Evolutionary conservation across 1,140 invertebrate species (phyloP).

Genomic region (Sycophila sp.): DNA sequence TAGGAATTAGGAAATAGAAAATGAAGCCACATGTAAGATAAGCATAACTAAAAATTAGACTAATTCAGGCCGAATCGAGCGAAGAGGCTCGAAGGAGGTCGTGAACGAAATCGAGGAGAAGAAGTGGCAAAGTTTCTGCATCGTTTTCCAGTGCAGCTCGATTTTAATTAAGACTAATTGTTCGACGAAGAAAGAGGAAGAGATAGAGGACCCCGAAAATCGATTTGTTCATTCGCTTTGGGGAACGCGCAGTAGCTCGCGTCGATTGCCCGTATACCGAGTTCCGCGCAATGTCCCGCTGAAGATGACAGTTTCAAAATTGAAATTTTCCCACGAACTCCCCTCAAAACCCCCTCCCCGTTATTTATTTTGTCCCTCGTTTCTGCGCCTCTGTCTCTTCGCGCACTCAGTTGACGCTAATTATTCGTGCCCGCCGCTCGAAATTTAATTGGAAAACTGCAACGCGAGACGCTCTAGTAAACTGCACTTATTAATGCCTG

Average conservation of each 20-base stretch:
- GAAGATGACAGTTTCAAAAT: slow-evolving; percentile 19
- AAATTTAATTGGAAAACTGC: slow-evolving; percentile 23
- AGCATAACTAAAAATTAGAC: not conserved
- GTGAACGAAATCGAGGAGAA: slow-evolving; percentile 9
- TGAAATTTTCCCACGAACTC: not conserved
- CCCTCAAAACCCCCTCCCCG: too few relatives aligned
- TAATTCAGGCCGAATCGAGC: too few relatives aligned
- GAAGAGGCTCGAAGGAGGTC: too few relatives aligned
- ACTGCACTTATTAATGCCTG: too few relatives aligned
- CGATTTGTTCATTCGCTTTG: not conserved
- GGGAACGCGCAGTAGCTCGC: not conserved
- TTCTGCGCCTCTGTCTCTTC: not conserved
- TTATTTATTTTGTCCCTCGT: not conserved
- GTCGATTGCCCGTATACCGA: not conserved
- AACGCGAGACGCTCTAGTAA: not conserved
- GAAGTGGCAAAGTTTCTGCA: slow-evolving; percentile 8
- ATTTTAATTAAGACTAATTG: slow-evolving; percentile 38
- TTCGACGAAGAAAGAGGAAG: not conserved
- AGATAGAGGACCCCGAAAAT: not conserved
- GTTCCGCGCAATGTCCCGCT: not conserved
- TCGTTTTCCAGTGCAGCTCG: slow-evolving; percentile 12
- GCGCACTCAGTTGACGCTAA: not conserved
- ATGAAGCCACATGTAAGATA: not conserved
- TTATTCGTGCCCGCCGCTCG: not conserved
- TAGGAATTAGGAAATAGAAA: not conserved